These are phyloP conservation scores for Rhagophthalmus giganteus DNA, from an alignment of 2,888 invertebrate species.

Conservation along the genomic window DNA sequence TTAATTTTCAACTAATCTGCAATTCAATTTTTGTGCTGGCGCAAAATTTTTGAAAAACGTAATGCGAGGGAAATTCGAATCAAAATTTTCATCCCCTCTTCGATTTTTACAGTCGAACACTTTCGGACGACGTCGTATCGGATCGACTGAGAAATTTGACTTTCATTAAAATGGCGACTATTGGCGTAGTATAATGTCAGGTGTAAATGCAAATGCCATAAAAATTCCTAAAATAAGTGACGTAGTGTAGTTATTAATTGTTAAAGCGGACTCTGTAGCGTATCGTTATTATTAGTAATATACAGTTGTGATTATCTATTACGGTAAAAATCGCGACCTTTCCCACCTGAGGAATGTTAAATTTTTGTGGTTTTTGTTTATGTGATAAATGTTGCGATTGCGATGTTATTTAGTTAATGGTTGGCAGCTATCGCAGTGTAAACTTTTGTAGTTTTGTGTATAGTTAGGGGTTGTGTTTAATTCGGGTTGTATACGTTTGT, in stretches of 20 bases:
- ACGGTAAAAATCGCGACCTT: constrained; percentile 9
- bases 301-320: background rate
- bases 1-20: too few species aligned
- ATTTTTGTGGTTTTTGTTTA: constrained; percentile 66
- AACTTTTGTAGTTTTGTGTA: constrained; percentile 16
- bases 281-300: background rate
- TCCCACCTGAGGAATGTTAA: constrained; percentile 69
- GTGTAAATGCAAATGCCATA: background rate
- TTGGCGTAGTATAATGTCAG: background rate
- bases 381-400: constrained; percentile 60
- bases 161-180: background rate
- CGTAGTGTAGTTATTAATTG: background rate
- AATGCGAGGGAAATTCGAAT: too few species aligned
- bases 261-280: background rate
- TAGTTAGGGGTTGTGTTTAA: constrained; percentile 16
- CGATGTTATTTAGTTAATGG: constrained; percentile 30
- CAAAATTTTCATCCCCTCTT: too few species aligned
- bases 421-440: constrained; percentile 25
- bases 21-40: too few species aligned
- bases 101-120: background rate
- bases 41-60: too few species aligned
- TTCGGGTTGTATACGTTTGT: too few species aligned
- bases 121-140: background rate
- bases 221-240: background rate
- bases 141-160: background rate